Percentiles rank a stretch among this genome's conserved stretches.
These are phyloP conservation scores for Dipodomys ordii DNA, from an alignment of 2,113 vertebrate genomes.

Conservation along the genomic window DNA sequence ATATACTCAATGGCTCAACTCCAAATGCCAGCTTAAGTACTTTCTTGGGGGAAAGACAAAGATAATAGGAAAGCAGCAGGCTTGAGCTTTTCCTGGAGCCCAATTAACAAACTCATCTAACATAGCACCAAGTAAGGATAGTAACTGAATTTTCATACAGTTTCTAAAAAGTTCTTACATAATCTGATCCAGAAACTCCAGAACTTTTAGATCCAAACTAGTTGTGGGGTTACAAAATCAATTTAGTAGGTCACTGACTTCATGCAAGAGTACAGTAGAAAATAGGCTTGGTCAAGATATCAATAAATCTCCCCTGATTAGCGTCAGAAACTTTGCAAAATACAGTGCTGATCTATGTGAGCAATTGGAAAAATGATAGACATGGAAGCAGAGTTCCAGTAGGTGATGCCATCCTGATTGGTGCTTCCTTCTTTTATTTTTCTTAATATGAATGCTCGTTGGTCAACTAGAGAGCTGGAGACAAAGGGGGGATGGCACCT, in stretches of 20 bases:
- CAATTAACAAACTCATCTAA: background rate
- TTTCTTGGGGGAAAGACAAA: background rate
- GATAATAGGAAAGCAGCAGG: background rate
- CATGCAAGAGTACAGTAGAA: slow-evolving; percentile 57
- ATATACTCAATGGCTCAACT: background rate
- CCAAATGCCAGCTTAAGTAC: background rate
- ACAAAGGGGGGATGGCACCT: background rate
- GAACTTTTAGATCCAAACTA: background rate
- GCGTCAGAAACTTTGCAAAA: slow-evolving; percentile 38
- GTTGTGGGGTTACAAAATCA: slow-evolving; percentile 35
- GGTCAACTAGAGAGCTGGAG: background rate
- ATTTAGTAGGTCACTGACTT: slow-evolving; percentile 52
- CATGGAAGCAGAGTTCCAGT: too few species aligned
- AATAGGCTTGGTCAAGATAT: slow-evolving; percentile 14
- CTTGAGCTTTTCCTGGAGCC: background rate
- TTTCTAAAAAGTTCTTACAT: slow-evolving; percentile 10
- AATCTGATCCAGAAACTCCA: slow-evolving; percentile 1
- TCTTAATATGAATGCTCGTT: background rate
- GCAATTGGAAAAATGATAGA: background rate
- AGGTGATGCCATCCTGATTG: background rate
- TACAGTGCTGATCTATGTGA: slow-evolving; percentile 1
- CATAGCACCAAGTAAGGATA: background rate
- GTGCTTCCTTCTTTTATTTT: background rate
- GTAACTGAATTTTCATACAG: slow-evolving; percentile 27
- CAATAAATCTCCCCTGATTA: slow-evolving; percentile 40